Percentiles rank a stretch among this genome's conserved stretches.
Conservation (phyloP, 2,797 vertebrate species). For the Siniperca scherzeri region DNA sequence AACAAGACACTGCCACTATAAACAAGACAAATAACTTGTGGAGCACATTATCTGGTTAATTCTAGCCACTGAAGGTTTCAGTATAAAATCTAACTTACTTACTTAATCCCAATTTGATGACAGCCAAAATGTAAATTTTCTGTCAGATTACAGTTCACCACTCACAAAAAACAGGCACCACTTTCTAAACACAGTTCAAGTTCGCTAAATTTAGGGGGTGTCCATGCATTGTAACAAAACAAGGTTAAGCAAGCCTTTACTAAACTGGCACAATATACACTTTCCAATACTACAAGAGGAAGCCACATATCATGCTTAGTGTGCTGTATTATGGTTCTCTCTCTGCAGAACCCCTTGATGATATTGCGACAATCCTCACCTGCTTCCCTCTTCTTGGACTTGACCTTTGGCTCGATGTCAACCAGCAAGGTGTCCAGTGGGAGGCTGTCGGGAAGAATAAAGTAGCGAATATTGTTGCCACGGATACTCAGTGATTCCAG, state of each 20-base stretch:
- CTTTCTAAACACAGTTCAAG: neutral
- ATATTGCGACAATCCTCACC: conserved; percentile 69
- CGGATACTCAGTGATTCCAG: conserved; percentile 97
- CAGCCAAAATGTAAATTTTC: neutral
- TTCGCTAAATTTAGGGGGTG: no score
- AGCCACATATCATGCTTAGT: neutral
- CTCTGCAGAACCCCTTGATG: neutral
- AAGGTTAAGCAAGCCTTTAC: no score
- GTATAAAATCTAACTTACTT: neutral
- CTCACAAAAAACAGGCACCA: neutral
- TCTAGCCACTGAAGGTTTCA: neutral
- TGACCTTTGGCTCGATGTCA: conserved; percentile 97
- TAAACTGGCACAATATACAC: neutral
- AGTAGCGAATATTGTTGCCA: conserved; percentile 99
- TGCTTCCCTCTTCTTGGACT: conserved; percentile 98
- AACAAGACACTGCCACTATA: neutral
- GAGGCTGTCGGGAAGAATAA: conserved; percentile 98
- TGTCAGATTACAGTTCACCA: neutral
- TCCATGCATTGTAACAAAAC: neutral
- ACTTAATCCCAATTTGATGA: no score
- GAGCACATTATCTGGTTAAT: neutral
- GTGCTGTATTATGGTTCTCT: no score
- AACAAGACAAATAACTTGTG: neutral
- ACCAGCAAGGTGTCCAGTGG: conserved; percentile 97
- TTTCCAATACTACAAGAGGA: neutral